Conservation (phyloP, 1,140 invertebrate genomes). For the Bombus turneri region DNA sequence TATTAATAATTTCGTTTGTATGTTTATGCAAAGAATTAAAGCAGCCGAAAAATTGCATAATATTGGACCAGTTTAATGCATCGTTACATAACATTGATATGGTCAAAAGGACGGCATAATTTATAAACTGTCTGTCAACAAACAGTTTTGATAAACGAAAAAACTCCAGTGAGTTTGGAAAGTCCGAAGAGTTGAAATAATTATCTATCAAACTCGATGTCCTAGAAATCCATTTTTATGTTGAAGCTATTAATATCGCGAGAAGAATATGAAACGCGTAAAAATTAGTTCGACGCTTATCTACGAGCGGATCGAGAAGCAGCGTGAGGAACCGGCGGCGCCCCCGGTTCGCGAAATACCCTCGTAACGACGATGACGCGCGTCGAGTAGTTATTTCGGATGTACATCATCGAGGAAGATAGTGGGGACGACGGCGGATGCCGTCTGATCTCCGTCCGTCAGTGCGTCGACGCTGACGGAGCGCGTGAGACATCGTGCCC, state of each 20-base stretch:
- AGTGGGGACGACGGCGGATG: constrained; percentile 76
- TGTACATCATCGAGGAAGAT: constrained; percentile 78
- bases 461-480: constrained; percentile 70
- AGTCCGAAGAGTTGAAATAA: neutral
- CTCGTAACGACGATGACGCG: constrained; percentile 60
- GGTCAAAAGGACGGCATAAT: neutral
- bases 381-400: constrained; percentile 70
- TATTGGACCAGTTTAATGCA: neutral
- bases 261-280: neutral
- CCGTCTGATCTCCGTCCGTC: constrained; percentile 78
- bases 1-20: neutral
- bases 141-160: neutral
- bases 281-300: too few relatives aligned
- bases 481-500: constrained; percentile 41
- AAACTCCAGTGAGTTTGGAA: neutral
- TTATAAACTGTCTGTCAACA: neutral
- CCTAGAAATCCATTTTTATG: neutral
- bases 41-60: neutral
- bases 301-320: neutral
- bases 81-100: neutral
- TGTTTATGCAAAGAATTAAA: neutral
- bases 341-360: constrained; percentile 24
- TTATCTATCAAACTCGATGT: neutral
- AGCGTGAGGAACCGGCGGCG: constrained; percentile 11
- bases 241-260: neutral